A percentile compares a stretch with the other conserved stretches of the same genome.
These are phyloP conservation scores for Desoria tigrina DNA, from an alignment of 2,888 invertebrate genomes.

Conservation along the genomic window DNA sequence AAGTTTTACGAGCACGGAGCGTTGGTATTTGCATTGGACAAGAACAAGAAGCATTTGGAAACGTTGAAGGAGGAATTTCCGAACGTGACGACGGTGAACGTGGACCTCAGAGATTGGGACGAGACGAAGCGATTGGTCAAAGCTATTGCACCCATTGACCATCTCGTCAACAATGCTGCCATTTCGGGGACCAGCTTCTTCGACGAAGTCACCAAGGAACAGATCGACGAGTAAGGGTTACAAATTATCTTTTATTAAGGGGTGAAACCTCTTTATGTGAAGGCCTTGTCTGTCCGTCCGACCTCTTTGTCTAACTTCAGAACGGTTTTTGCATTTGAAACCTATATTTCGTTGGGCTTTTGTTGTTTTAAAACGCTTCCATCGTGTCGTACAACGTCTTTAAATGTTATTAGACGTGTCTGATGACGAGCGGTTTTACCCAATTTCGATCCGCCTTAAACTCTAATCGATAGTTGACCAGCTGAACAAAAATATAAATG, in stretches of 20 bases:
- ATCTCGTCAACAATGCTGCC: slow-evolving; percentile 14
- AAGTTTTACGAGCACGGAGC: neutral
- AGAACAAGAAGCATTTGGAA: neutral
- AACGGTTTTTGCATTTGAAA: neutral
- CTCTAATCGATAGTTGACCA: no score
- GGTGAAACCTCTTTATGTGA: no score
- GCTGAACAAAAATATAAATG: no score
- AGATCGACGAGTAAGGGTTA: slow-evolving; percentile 21
- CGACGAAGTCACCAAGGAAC: slow-evolving; percentile 17
- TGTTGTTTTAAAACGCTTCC: slow-evolving; percentile 4
- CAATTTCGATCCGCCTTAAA: no score
- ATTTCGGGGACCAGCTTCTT: slow-evolving; percentile 18
- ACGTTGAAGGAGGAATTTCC: neutral
- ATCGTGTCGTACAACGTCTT: no score
- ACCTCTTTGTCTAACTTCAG: no score
- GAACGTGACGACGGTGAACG: neutral
- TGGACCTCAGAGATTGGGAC: neutral
- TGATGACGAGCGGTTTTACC: no score
- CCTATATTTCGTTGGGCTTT: neutral
- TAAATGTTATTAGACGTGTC: no score
- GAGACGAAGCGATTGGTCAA: neutral
- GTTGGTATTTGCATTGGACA: neutral
- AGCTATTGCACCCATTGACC: neutral
- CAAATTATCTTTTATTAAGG: no score
- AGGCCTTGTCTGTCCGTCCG: neutral